Conservation (phyloP, 2,797 vertebrate genomes). For the Pseudotriccus pelzelni region DNA sequence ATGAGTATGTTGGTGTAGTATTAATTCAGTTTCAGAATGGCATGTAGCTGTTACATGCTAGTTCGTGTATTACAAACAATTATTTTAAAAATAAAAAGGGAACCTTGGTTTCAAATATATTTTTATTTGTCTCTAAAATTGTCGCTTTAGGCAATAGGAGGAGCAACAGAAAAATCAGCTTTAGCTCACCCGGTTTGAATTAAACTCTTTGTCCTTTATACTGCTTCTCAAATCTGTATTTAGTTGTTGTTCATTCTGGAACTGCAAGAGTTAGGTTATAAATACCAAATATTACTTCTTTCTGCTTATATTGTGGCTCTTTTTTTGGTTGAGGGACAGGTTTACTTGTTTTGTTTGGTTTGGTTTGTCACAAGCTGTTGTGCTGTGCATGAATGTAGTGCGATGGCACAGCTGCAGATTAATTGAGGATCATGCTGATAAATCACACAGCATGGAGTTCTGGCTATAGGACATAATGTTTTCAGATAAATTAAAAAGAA, state of each 20-base stretch:
- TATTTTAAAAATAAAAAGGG: background rate
- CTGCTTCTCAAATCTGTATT: background rate
- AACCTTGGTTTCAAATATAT: background rate
- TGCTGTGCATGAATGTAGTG: background rate
- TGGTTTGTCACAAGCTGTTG: background rate
- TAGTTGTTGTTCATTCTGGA: background rate
- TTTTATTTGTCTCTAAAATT: background rate
- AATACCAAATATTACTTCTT: background rate
- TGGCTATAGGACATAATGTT: constrained; percentile 22
- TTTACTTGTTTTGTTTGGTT: background rate
- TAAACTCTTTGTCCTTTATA: background rate
- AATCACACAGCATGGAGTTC: constrained; percentile 20
- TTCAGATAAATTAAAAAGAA: constrained; percentile 48
- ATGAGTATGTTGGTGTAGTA: background rate
- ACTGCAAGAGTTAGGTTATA: background rate
- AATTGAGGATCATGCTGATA: constrained; percentile 40
- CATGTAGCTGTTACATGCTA: background rate
- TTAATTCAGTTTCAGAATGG: background rate
- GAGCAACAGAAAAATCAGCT: background rate
- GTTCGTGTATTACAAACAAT: background rate
- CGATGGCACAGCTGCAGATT: constrained; percentile 48
- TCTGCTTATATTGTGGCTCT: background rate
- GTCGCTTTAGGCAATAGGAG: background rate
- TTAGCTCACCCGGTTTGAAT: background rate
- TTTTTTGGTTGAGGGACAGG: background rate